A percentile compares a stretch with the other conserved stretches of the same genome.
Evolutionary conservation across 2,113 vertebrate genomes (phyloP).

Genomic region (Carassius gibelio): DNA sequence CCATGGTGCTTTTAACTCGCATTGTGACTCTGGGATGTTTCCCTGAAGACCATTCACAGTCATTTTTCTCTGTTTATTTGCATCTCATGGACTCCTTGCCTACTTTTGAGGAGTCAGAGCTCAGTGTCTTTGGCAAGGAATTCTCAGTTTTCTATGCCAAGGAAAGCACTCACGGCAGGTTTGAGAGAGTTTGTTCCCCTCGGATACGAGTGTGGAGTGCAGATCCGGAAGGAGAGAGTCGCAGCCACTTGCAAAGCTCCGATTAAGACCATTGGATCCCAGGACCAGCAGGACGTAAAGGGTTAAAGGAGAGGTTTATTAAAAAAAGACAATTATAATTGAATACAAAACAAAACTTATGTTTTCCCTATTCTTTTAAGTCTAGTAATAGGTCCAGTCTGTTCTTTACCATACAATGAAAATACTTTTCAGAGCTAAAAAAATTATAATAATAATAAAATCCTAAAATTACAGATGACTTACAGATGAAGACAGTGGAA

Average conservation of each 20-base stretch:
- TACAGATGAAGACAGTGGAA: no score
- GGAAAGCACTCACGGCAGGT: constrained; percentile 66
- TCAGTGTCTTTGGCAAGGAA: constrained; percentile 76
- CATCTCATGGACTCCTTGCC: constrained; percentile 76
- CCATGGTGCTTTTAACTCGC: constrained; percentile 78
- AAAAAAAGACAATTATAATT: background rate
- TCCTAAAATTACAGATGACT: background rate
- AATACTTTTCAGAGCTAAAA: background rate
- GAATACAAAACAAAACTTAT: background rate
- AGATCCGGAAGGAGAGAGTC: constrained; percentile 78
- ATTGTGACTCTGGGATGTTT: constrained; percentile 84
- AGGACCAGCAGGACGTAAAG: constrained; percentile 78
- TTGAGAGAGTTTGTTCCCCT: constrained; percentile 83
- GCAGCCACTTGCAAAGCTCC: constrained; percentile 79
- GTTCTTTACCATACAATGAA: background rate
- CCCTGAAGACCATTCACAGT: constrained; percentile 78
- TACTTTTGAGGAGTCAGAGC: constrained; percentile 68
- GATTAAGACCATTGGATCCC: constrained; percentile 79
- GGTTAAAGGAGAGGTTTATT: background rate
- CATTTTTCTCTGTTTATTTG: constrained; percentile 84
- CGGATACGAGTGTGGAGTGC: constrained; percentile 80
- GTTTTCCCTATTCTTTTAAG: background rate
- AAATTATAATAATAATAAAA: background rate
- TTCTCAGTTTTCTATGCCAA: constrained; percentile 82
- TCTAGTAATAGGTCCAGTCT: background rate